Conservation (phyloP, 2,113 vertebrate genomes). For the Neoarius graeffei region DNA sequence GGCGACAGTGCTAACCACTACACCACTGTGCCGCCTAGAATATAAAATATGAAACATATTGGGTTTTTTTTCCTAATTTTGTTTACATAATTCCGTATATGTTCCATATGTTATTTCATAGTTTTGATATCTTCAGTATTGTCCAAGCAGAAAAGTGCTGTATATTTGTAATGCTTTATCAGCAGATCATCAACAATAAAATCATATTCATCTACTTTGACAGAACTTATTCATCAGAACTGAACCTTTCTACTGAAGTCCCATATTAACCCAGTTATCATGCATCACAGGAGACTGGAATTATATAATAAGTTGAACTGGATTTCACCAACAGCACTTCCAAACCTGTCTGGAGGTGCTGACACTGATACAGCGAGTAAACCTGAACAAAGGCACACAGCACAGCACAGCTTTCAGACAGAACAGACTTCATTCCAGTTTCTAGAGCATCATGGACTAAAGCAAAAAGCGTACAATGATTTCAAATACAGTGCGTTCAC, state of each 20-base stretch:
- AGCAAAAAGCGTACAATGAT: not conserved
- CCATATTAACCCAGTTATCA: not conserved
- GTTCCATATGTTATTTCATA: too few species aligned
- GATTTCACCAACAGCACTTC: not conserved
- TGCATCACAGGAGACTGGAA: not conserved
- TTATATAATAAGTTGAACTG: not conserved
- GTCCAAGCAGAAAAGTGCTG: not conserved
- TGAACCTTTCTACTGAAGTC: not conserved
- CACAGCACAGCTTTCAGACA: not conserved
- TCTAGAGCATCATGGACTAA: not conserved
- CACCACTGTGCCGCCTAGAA: too few species aligned
- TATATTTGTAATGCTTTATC: not conserved
- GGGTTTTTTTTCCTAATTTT: too few species aligned
- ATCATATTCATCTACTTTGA: not conserved
- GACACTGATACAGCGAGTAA: not conserved
- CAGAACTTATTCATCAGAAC: not conserved
- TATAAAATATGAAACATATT: too few species aligned
- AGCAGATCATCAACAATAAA: conserved; percentile 1
- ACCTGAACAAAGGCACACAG: not conserved
- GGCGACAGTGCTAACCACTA: too few species aligned
- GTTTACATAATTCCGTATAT: too few species aligned
- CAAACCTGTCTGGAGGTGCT: not conserved
- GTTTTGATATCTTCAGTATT: too few species aligned
- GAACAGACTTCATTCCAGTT: not conserved
- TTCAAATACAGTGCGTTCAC: not conserved